phyloP scores from a whole-genome alignment of 2,797 vertebrate species.

The Rhabdophis nuchalis region DNA sequence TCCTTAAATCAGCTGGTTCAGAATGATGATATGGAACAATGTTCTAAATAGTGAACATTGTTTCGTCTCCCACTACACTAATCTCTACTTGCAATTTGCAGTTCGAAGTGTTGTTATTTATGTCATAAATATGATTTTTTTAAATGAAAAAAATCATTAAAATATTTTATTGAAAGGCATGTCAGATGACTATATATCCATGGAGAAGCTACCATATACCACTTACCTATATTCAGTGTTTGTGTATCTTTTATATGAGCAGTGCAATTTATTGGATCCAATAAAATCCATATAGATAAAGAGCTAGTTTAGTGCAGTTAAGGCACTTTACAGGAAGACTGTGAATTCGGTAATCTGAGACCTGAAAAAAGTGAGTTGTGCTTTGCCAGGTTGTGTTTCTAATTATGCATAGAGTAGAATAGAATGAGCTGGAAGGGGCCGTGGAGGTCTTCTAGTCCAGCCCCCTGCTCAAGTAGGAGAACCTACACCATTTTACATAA shows the following conservation, averaged over 20 bases:
- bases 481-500: too few relatives aligned
- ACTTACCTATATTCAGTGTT: not conserved
- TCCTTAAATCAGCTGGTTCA: not conserved
- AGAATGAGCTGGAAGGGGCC: too few relatives aligned
- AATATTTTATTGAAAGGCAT: not conserved
- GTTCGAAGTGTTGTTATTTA: not conserved
- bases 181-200: not conserved
- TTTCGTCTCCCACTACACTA: not conserved
- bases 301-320: not conserved
- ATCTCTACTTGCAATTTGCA: not conserved
- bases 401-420: not conserved
- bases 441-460: too few relatives aligned
- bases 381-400: not conserved
- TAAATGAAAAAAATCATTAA: not conserved
- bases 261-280: not conserved
- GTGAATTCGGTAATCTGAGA: not conserved
- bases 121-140: not conserved
- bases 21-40: not conserved
- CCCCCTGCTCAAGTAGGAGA: too few relatives aligned
- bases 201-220: not conserved
- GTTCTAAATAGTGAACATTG: not conserved
- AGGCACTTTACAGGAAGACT: not conserved
- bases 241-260: not conserved
- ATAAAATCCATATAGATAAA: not conserved
- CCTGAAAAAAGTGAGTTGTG: not conserved